Evolutionary conservation across 2,888 invertebrate species (phyloP).

Genomic region (Nomada lathburiana): DNA sequence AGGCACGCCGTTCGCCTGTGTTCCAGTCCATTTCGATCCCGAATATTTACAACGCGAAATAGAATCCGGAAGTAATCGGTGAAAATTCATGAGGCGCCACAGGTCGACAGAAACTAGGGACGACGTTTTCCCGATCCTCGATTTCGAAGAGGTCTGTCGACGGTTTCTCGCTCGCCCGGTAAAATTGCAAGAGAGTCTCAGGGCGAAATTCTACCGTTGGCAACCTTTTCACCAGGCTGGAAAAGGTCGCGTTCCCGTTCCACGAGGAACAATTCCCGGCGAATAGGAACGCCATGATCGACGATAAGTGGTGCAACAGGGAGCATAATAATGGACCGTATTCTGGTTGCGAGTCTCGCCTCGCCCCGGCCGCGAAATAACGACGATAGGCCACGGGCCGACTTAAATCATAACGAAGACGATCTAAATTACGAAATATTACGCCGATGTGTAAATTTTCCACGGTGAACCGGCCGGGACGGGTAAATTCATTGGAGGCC

Average conservation of each 20-base stretch:
- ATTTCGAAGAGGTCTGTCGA: too few species aligned
- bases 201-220: not conserved
- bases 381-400: constrained; percentile 34
- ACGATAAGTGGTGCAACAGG: constrained; percentile 55
- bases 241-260: constrained; percentile 63
- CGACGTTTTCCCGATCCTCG: too few species aligned
- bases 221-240: constrained; percentile 57
- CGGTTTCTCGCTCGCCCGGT: too few species aligned
- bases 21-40: too few species aligned
- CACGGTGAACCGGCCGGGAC: not conserved
- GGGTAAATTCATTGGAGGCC: not conserved
- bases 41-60: too few species aligned
- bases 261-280: constrained; percentile 38
- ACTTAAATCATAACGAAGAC: constrained; percentile 36
- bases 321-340: constrained; percentile 44
- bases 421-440: constrained; percentile 23
- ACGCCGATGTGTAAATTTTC: not conserved
- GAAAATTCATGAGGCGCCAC: too few species aligned
- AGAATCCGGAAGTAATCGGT: too few species aligned
- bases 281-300: constrained; percentile 48
- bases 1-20: too few species aligned
- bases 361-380: constrained; percentile 27
- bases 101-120: too few species aligned
- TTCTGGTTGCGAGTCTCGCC: constrained; percentile 20
- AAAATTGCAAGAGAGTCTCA: not conserved